Conservation (phyloP, 2,113 vertebrate species). For the Takifugu bimaculatus region DNA sequence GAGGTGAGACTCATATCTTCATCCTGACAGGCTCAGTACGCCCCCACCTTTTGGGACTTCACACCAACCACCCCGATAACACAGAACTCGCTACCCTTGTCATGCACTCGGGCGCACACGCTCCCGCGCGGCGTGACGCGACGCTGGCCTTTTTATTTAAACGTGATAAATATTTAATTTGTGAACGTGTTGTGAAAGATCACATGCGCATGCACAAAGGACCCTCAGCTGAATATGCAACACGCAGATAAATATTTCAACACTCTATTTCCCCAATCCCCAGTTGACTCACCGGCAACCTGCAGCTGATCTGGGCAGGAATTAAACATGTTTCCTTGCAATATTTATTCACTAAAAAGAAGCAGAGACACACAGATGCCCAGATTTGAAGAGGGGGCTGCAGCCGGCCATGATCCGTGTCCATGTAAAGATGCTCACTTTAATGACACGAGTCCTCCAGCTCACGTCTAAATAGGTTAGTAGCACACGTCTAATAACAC, state of each 20-base stretch:
- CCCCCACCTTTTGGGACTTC: conserved; percentile 45
- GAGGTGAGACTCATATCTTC: conserved; percentile 63
- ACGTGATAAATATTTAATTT: conserved; percentile 79
- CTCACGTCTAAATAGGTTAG: conserved; percentile 36
- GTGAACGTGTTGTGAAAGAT: conserved; percentile 75
- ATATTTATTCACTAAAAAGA: conserved; percentile 72
- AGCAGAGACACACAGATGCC: conserved; percentile 28
- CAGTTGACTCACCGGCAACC: conserved; percentile 69
- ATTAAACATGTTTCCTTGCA: conserved; percentile 73
- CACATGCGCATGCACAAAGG: conserved; percentile 76
- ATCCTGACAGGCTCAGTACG: conserved; percentile 56
- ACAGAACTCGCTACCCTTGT: conserved; percentile 33
- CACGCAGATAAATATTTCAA: conserved; percentile 78
- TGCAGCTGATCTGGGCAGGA: conserved; percentile 71
- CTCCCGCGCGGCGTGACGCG: conserved; percentile 29
- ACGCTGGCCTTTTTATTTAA: conserved; percentile 76
- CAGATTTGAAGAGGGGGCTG: conserved; percentile 24
- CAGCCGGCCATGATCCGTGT: conserved; percentile 19
- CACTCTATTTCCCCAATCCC: conserved; percentile 69
- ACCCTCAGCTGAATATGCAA: conserved; percentile 78
- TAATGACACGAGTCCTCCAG: conserved; percentile 21
- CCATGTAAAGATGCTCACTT: conserved; percentile 26
- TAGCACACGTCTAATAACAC: conserved; percentile 48
- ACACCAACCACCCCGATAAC: conserved; percentile 62
- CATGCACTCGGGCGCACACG: conserved; percentile 15